phyloP scores from a whole-genome alignment of 23 tunicate genomes.

The Halocynthia roretzi region DNA sequence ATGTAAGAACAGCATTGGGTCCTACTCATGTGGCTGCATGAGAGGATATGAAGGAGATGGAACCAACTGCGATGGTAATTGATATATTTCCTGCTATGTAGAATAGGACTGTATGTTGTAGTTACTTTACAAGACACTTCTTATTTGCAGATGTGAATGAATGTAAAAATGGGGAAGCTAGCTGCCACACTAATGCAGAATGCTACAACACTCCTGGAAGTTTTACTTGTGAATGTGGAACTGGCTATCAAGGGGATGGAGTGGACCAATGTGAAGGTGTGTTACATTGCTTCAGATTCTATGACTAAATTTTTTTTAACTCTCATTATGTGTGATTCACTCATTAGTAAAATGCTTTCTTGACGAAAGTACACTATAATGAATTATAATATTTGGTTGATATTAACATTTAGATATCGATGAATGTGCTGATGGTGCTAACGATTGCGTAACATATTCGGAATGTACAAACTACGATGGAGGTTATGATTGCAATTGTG shows the following conservation, averaged over 20 bases:
- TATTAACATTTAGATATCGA: constrained; percentile 21
- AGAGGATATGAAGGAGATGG: constrained; percentile 26
- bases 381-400: background rate
- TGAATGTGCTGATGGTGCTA: constrained; percentile 28
- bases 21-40: constrained; percentile 3
- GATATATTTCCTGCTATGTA: no score
- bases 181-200: constrained; percentile 29
- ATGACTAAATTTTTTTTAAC: background rate
- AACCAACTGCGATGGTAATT: constrained; percentile 20
- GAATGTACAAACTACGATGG: constrained; percentile 30
- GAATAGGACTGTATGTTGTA: no score
- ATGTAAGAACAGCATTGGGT: constrained; percentile 4
- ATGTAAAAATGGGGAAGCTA: constrained; percentile 16
- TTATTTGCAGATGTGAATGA: constrained; percentile 37
- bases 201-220: constrained; percentile 36
- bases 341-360: no score
- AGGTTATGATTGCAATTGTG: constrained; percentile 41
- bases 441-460: constrained; percentile 22
- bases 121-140: no score
- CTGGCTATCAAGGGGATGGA: constrained; percentile 51
- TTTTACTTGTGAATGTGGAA: constrained; percentile 35
- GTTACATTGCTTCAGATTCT: background rate
- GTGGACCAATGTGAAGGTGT: constrained; percentile 14
- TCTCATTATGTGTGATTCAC: background rate
- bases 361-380: no score